These are phyloP conservation scores for Trichonephila inaurata DNA, from an alignment of 1,140 invertebrate genomes.

Conservation along the genomic window DNA sequence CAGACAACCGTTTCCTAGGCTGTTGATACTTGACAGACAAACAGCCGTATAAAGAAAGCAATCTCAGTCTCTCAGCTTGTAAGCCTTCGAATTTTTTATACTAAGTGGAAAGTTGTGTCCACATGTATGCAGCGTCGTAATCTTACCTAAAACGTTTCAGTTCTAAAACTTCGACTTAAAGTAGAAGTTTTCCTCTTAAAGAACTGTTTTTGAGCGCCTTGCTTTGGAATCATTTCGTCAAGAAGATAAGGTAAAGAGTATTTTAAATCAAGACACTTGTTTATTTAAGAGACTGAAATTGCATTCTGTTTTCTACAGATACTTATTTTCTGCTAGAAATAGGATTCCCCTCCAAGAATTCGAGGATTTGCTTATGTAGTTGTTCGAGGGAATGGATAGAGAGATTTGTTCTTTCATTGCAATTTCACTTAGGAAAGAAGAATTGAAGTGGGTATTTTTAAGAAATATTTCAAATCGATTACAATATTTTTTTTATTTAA, in stretches of 20 bases:
- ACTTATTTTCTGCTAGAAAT: background rate
- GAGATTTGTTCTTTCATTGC: no score
- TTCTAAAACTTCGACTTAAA: background rate
- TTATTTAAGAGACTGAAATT: background rate
- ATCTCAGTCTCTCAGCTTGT: background rate
- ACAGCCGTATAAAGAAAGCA: background rate
- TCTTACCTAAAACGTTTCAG: conserved; percentile 6
- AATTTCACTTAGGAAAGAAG: no score
- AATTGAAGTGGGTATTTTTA: no score
- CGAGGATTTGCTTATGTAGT: background rate
- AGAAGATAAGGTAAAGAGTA: background rate
- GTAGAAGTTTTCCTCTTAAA: background rate
- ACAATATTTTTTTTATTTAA: no score
- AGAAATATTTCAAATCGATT: no score
- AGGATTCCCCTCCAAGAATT: background rate
- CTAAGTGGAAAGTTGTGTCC: background rate
- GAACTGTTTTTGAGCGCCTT: background rate
- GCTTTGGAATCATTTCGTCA: background rate
- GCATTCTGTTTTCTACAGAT: background rate
- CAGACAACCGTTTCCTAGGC: no score
- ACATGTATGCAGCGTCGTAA: background rate
- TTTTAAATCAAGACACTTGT: background rate
- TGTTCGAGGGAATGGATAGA: background rate
- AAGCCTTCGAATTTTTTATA: background rate
- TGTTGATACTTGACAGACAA: background rate